A percentile compares a stretch with the other conserved stretches of the same genome.
phyloP scores from a whole-genome alignment of 1,140 invertebrate genomes.

The Caerostris extrusa region DNA sequence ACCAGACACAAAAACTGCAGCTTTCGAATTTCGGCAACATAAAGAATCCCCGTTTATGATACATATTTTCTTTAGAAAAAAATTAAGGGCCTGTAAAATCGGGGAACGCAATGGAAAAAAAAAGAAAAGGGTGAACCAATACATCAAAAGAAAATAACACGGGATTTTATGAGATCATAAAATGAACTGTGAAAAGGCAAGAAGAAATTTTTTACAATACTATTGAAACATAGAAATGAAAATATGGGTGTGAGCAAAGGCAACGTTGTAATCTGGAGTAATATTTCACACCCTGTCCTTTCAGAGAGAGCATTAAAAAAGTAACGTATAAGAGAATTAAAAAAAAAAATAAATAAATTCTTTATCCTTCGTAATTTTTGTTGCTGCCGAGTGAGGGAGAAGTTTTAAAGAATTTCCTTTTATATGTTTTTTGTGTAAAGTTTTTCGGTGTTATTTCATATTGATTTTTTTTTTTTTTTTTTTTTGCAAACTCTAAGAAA shows the following conservation, averaged over 20 bases:
- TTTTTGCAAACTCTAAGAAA: background rate
- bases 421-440: constrained; percentile 39
- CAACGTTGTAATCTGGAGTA: constrained; percentile 39
- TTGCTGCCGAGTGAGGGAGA: background rate
- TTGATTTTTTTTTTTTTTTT: constrained; percentile 51
- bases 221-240: constrained; percentile 53
- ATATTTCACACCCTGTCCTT: constrained; percentile 58
- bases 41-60: background rate
- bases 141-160: constrained; percentile 48
- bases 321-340: constrained; percentile 22
- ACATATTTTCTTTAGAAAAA: constrained; percentile 27
- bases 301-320: constrained; percentile 61
- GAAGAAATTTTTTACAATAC: constrained; percentile 43
- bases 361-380: background rate
- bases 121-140: background rate
- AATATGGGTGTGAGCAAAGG: constrained; percentile 1
- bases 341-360: background rate
- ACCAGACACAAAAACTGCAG: background rate
- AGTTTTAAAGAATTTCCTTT: constrained; percentile 20
- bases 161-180: constrained; percentile 52
- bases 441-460: background rate
- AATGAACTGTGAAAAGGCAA: constrained; percentile 57
- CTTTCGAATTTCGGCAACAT: background rate
- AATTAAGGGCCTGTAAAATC: constrained; percentile 27
- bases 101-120: background rate